Base-by-base conservation (phyloP, 1,140 invertebrate species). In the Drosophila sp. region DNA sequence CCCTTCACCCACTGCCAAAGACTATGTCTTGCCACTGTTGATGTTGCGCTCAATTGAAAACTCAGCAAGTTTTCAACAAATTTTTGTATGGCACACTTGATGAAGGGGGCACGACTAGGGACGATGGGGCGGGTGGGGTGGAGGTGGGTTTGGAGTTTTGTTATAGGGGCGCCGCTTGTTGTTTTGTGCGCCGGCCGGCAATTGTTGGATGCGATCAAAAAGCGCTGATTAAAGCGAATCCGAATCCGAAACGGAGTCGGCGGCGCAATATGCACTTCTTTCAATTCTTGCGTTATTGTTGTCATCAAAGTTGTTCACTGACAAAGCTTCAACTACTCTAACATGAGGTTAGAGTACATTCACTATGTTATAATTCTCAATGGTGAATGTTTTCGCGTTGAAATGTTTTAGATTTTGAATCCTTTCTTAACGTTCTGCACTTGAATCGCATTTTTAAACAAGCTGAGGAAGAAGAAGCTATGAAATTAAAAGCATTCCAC, bases 221-320 rank as follows among this genome's bases (percentile, higher is more conserved):
- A 84, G 75, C 80, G 81, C 80, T 84, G 80, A 84, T 84, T 85
- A 80, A 84, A 73, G 80, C 81, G 79, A 77, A 72, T 80, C 69
- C 33, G 60, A 62, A 35, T 35, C 33, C 33, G 33, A 38, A 38
- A 11, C 35, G 40, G 66, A 60, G 68, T 38, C 29, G 38, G 33
- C 57, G 67, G 72, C 76, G 71, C 76, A 79, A 79, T 84, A 84
- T 84, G 65, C 80, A 76, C 69, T 64, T 54, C 44, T 50, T 50
- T 50, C 50, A 65, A 44, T 71, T 84, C 76, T 67, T 68, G 69
- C 69, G 69, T 72, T 66, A 70, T 84, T 85, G 64, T 85, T 80
- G 81, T 85, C 81, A 71, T 85, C 73, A 40, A 62, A 60, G 58
- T 72, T 73, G 55, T 55, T 73, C 64, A 47, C 62, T 54, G 58